These are phyloP conservation scores for Stenurella melanura DNA, from an alignment of 2,888 invertebrate genomes.

Conservation along the genomic window DNA sequence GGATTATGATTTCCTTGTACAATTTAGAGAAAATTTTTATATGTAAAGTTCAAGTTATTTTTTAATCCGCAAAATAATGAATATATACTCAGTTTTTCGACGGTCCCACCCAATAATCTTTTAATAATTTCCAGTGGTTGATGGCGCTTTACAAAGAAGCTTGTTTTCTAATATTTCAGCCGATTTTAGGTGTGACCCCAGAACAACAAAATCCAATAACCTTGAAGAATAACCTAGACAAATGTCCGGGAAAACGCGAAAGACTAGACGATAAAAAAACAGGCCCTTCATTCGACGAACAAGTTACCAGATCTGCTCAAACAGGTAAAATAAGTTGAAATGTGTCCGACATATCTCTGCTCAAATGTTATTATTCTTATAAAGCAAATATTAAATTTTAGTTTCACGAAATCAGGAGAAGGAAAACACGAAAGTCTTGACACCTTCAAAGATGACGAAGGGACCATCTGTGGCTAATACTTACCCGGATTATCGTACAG, in stretches of 20 bases:
- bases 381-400: background rate
- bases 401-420: background rate
- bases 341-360: background rate
- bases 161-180: background rate
- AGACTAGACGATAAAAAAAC: slow-evolving; percentile 95
- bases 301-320: slow-evolving; percentile 70
- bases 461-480: slow-evolving; percentile 69
- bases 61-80: too few relatives aligned
- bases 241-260: slow-evolving; percentile 82
- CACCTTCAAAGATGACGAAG: slow-evolving; percentile 71
- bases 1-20: too few relatives aligned
- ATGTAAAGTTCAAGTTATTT: too few relatives aligned
- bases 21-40: too few relatives aligned
- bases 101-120: too few relatives aligned
- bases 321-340: slow-evolving; percentile 49
- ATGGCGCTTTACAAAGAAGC: too few relatives aligned
- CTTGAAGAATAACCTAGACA: slow-evolving; percentile 74
- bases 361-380: background rate
- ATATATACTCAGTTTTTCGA: too few relatives aligned
- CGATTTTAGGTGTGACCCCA: slow-evolving; percentile 44
- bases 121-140: too few relatives aligned
- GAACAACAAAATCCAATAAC: slow-evolving; percentile 49
- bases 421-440: slow-evolving; percentile 29
- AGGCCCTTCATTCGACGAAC: slow-evolving; percentile 87
- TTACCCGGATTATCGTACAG: slow-evolving; percentile 62